These are phyloP conservation scores for Andrena minutula DNA, from an alignment of 2,888 invertebrate species.

Conservation along the genomic window DNA sequence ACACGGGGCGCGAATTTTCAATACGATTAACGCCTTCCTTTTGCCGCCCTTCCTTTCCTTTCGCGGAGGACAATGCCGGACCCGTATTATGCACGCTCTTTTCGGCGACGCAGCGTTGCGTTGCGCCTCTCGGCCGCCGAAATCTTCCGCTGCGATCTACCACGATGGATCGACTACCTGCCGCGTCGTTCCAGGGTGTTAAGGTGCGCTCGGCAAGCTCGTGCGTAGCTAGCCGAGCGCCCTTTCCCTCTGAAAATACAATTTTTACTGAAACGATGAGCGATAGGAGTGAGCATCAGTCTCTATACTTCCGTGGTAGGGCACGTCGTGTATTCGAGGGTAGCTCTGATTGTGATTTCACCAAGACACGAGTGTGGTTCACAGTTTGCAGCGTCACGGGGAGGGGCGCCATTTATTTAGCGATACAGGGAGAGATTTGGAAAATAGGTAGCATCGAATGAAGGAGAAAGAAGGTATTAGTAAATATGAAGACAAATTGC, in stretches of 20 bases:
- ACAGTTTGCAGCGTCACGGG: background rate
- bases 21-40: slow-evolving; percentile 75
- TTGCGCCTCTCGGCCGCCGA: slow-evolving; percentile 17
- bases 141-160: slow-evolving; percentile 50
- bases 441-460: background rate
- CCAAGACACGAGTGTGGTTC: background rate
- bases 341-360: no score
- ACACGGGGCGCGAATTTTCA: slow-evolving; percentile 77
- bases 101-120: slow-evolving; percentile 57
- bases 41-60: slow-evolving; percentile 55
- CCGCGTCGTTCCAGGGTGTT: slow-evolving; percentile 40
- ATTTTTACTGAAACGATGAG: background rate
- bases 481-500: slow-evolving; percentile 49
- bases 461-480: slow-evolving; percentile 36
- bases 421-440: background rate
- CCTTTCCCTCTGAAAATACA: background rate
- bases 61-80: slow-evolving; percentile 72
- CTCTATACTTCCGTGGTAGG: no score
- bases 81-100: slow-evolving; percentile 76
- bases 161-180: slow-evolving; percentile 63
- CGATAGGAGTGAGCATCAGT: no score
- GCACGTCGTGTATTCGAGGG: no score
- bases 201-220: slow-evolving; percentile 24
- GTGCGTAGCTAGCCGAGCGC: background rate
- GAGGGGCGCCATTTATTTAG: background rate